Percentiles rank a stretch among this genome's conserved stretches.
These are phyloP conservation scores for Gorsachius goisagi DNA, from an alignment of 2,113 vertebrate genomes.

Conservation along the genomic window DNA sequence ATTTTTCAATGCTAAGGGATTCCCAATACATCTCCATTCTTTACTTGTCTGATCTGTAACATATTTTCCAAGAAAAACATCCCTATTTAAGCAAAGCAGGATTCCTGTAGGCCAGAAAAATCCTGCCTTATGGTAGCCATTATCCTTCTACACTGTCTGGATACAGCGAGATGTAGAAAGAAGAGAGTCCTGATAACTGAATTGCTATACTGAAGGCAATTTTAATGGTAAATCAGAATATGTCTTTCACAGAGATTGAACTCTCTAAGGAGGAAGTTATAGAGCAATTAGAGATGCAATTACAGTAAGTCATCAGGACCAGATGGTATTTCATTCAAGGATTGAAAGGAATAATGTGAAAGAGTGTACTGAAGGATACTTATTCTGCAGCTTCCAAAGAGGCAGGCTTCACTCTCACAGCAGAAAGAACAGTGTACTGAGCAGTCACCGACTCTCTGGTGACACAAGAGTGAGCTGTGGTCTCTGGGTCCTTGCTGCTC, in stretches of 20 bases:
- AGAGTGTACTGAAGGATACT: constrained; percentile 39
- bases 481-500: neutral
- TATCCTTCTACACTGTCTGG: neutral
- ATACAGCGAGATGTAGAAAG: neutral
- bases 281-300: constrained; percentile 60
- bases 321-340: constrained; percentile 66
- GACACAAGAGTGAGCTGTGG: neutral
- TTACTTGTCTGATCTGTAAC: neutral
- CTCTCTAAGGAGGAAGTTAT: constrained; percentile 53
- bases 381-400: constrained; percentile 21
- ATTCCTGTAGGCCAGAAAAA: neutral
- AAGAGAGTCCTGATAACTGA: neutral
- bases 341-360: constrained; percentile 41
- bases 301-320: constrained; percentile 63
- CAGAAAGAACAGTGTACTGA: neutral
- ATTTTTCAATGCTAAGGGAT: neutral
- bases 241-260: constrained; percentile 16
- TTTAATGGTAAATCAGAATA: constrained; percentile 35
- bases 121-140: neutral
- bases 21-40: neutral
- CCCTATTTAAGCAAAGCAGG: neutral
- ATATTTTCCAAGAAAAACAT: neutral
- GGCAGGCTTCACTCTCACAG: neutral
- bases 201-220: constrained; percentile 12
- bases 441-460: neutral